phyloP scores from a whole-genome alignment of 2,888 invertebrate species.

The Agelastica alni region DNA sequence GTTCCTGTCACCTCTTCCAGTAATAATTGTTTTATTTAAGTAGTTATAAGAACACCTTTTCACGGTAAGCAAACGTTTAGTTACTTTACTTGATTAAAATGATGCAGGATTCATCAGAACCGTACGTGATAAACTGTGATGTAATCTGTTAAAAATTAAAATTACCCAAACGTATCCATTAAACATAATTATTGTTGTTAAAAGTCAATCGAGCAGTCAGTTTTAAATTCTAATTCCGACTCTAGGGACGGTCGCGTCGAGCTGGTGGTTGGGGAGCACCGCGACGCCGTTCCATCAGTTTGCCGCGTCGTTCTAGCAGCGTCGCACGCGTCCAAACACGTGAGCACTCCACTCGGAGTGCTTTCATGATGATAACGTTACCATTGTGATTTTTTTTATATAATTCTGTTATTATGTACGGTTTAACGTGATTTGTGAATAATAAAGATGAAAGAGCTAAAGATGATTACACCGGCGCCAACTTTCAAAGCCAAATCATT shows the following conservation, averaged over 20 bases:
- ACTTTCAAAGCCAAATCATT: slow-evolving; percentile 82
- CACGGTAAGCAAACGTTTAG: too few species aligned
- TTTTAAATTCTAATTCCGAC: slow-evolving; percentile 48
- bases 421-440: background rate
- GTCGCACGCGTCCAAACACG: slow-evolving; percentile 33
- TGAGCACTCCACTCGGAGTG: slow-evolving; percentile 1
- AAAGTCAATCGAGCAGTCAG: background rate
- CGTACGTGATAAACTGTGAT: too few species aligned
- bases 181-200: too few species aligned
- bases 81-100: too few species aligned
- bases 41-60: too few species aligned
- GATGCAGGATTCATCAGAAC: too few species aligned
- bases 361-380: slow-evolving; percentile 15
- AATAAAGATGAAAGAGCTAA: slow-evolving; percentile 11
- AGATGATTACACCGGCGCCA: slow-evolving; percentile 58
- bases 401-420: background rate
- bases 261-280: slow-evolving; percentile 43
- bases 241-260: slow-evolving; percentile 41
- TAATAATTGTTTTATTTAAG: too few species aligned
- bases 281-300: slow-evolving; percentile 33
- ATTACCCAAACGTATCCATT: too few species aligned
- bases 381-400: background rate
- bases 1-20: too few species aligned
- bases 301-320: slow-evolving; percentile 31
- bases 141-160: too few species aligned